phyloP scores from a whole-genome alignment of 64 coral and sea anemone genomes.

The Platygyra sinensis region DNA sequence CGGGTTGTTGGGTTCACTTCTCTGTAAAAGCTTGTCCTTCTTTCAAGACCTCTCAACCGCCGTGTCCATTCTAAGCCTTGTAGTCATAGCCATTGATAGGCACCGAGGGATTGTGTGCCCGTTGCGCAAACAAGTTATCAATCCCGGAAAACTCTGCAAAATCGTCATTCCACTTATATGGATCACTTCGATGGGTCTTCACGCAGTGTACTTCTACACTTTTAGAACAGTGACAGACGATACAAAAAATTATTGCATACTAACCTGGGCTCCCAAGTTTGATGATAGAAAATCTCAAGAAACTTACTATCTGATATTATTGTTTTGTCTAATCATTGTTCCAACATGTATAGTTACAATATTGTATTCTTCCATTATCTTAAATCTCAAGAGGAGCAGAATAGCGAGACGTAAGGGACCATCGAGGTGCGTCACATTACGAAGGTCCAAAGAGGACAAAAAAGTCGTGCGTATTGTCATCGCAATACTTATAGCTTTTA shows the following conservation, averaged over 20 bases:
- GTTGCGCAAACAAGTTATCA: slow-evolving; percentile 10
- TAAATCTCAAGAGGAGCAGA: slow-evolving; percentile 15
- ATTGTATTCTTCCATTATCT: slow-evolving; percentile 38
- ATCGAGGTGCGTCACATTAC: not conserved
- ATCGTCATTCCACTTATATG: slow-evolving; percentile 44
- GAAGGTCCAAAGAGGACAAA: not conserved
- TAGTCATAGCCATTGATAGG: slow-evolving; percentile 53
- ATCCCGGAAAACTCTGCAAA: slow-evolving; percentile 17
- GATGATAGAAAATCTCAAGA: not conserved
- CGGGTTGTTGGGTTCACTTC: slow-evolving; percentile 10
- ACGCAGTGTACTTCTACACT: slow-evolving; percentile 20
- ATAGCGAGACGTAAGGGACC: not conserved
- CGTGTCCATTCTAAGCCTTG: slow-evolving; percentile 51
- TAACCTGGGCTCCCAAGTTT: slow-evolving; percentile 31
- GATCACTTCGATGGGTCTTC: slow-evolving; percentile 34
- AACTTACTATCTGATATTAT: slow-evolving; percentile 12
- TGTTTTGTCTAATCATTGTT: not conserved
- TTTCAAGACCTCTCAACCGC: slow-evolving; percentile 30
- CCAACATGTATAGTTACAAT: slow-evolving; percentile 14
- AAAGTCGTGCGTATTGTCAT: not conserved
- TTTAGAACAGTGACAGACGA: not conserved
- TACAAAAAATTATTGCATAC: not conserved
- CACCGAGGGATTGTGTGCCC: slow-evolving; percentile 46
- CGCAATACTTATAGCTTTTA: not conserved
- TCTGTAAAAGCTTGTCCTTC: slow-evolving; percentile 47